Percentiles rank a stretch among this genome's conserved stretches.
Conservation (phyloP, 2,888 invertebrate species). For the Eupeodes luniger region DNA sequence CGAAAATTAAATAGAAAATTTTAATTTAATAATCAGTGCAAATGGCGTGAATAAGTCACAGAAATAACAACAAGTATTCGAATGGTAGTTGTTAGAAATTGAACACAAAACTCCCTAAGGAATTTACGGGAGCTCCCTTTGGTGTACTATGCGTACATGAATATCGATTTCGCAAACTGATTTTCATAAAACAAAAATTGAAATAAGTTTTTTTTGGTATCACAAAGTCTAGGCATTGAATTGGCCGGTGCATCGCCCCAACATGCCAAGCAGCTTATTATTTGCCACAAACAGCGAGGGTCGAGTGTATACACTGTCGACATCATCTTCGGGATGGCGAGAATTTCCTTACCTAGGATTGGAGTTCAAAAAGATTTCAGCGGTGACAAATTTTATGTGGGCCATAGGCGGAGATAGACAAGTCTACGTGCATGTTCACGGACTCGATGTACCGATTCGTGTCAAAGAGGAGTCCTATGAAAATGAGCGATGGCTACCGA, state of each 20-base stretch:
- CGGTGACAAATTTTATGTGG: slow-evolving; percentile 94
- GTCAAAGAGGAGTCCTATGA: slow-evolving; percentile 96
- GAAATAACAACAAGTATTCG: not conserved
- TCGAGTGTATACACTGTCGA: slow-evolving; percentile 93
- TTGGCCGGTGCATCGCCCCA: slow-evolving; percentile 50
- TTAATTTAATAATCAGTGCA: not conserved
- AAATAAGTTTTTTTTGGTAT: not conserved
- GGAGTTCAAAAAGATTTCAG: slow-evolving; percentile 94
- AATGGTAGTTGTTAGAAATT: not conserved
- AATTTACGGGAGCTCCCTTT: not conserved
- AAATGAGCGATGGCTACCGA: slow-evolving; percentile 96
- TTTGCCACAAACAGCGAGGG: slow-evolving; percentile 95
- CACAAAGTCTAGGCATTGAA: not conserved
- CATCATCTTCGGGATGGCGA: slow-evolving; percentile 92
- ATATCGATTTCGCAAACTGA: slow-evolving; percentile 28
- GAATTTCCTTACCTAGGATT: slow-evolving; percentile 93
- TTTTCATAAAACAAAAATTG: not conserved
- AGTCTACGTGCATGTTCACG: slow-evolving; percentile 95
- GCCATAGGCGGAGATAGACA: slow-evolving; percentile 97
- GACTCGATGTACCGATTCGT: slow-evolving; percentile 94
- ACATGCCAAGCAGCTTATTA: slow-evolving; percentile 90
- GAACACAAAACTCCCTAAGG: not conserved
- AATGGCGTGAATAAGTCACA: not conserved
- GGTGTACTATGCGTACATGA: slow-evolving; percentile 1
- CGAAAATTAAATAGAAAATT: not conserved